A percentile compares a stretch with the other conserved stretches of the same genome.
Evolutionary conservation across 2,113 vertebrate genomes (phyloP).

Genomic region (Thalassarche chlororhynchos): DNA sequence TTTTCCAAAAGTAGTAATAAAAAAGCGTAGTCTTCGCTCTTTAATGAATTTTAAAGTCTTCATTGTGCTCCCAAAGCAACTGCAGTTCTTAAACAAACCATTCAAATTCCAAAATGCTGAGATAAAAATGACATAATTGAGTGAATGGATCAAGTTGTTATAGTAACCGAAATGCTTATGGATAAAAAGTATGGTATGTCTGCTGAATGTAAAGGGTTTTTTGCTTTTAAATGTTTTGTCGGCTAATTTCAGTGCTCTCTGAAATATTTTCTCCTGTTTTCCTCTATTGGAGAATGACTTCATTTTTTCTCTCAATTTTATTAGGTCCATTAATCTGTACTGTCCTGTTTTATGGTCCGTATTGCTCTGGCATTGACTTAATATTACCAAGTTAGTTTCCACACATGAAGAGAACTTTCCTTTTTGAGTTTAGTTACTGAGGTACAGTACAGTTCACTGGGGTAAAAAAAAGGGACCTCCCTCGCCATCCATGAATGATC

Average conservation of each 20-base stretch:
- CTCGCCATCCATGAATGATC: background rate
- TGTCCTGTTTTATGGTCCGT: background rate
- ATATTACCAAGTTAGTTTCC: background rate
- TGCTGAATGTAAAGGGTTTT: slow-evolving; percentile 21
- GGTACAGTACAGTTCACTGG: background rate
- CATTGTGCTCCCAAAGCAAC: slow-evolving; percentile 48
- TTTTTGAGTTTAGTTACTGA: background rate
- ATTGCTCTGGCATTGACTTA: background rate
- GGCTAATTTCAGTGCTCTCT: slow-evolving; percentile 34
- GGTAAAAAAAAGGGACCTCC: background rate
- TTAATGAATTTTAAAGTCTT: slow-evolving; percentile 48
- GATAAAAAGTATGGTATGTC: slow-evolving; percentile 47
- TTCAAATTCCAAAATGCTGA: slow-evolving; percentile 75
- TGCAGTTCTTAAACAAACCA: slow-evolving; percentile 54
- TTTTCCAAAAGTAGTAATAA: background rate
- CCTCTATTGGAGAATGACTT: slow-evolving; percentile 20
- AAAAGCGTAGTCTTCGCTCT: background rate
- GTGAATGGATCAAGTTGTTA: slow-evolving; percentile 69
- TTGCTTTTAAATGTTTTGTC: slow-evolving; percentile 46
- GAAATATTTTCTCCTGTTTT: slow-evolving; percentile 26
- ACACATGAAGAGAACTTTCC: background rate
- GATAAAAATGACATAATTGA: slow-evolving; percentile 73
- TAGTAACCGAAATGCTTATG: slow-evolving; percentile 70
- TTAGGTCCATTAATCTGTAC: slow-evolving; percentile 8
- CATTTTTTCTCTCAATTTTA: slow-evolving; percentile 7